phyloP scores from a whole-genome alignment of 1,140 invertebrate genomes.

The Ceratitis capitata region DNA sequence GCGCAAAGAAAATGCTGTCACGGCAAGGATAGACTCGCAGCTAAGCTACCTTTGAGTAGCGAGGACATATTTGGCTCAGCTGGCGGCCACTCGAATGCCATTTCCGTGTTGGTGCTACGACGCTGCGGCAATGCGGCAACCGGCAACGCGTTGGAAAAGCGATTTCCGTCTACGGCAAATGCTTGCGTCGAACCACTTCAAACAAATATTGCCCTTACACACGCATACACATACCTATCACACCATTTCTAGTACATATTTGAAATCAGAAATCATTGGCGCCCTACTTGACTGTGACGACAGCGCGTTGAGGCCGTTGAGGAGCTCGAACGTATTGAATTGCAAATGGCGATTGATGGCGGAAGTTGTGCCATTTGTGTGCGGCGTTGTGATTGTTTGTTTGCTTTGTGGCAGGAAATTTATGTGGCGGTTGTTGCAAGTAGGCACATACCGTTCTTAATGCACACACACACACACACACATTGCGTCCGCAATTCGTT shows the following conservation, averaged over 20 bases:
- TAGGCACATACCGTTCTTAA: not conserved
- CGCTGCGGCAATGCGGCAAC: not conserved
- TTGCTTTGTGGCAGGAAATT: constrained; percentile 39
- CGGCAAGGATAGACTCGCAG: too few relatives aligned
- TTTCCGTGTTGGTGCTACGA: not conserved
- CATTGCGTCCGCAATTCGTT: not conserved
- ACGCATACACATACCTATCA: not conserved
- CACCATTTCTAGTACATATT: not conserved
- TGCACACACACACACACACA: not conserved
- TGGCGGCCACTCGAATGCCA: constrained; percentile 21
- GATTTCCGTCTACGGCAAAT: constrained; percentile 29
- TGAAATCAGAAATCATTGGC: not conserved
- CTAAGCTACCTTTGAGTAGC: not conserved
- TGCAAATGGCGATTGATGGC: constrained; percentile 42
- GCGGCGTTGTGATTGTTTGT: constrained; percentile 9
- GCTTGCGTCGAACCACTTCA: constrained; percentile 32
- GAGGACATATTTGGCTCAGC: not conserved
- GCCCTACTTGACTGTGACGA: not conserved
- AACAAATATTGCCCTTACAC: constrained; percentile 25
- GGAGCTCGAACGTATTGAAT: constrained; percentile 34
- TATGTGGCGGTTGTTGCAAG: constrained; percentile 15
- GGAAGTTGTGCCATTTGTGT: constrained; percentile 36
- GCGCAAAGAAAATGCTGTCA: not conserved
- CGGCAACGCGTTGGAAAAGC: constrained; percentile 26
- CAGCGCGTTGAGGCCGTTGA: too few relatives aligned